These are phyloP conservation scores for Cyanocitta stelleri DNA, from an alignment of 2,113 vertebrate species.

Conservation along the genomic window DNA sequence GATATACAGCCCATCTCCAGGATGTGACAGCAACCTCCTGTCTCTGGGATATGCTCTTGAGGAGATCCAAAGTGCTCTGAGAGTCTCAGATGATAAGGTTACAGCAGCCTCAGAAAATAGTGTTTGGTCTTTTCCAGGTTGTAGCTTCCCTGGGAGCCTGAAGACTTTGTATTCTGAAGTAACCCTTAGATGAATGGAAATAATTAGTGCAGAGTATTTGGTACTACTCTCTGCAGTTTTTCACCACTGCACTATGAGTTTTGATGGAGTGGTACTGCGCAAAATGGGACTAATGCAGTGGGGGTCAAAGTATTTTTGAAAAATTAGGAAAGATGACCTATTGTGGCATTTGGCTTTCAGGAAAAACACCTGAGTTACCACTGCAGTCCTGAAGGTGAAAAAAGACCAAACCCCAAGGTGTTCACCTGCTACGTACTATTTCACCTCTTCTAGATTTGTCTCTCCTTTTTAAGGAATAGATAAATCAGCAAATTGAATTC, in stretches of 20 bases:
- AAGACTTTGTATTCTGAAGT: background rate
- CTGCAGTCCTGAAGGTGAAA: background rate
- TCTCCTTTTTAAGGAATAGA: background rate
- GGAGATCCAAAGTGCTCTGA: background rate
- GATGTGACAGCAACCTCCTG: background rate
- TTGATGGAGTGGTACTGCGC: background rate
- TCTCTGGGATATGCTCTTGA: background rate
- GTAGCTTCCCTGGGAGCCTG: background rate
- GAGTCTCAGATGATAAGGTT: background rate
- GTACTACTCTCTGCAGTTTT: background rate
- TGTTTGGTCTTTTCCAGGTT: background rate
- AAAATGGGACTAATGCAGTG: background rate
- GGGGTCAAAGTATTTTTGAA: background rate
- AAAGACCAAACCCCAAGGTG: background rate
- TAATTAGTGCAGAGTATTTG: background rate
- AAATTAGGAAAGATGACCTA: background rate
- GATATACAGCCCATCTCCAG: background rate
- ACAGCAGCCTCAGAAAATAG: background rate
- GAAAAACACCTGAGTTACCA: background rate
- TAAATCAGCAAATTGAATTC: background rate
- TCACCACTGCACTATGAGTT: background rate
- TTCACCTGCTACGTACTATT: background rate
- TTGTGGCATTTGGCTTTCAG: background rate
- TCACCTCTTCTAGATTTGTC: background rate
- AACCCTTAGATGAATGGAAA: background rate